A percentile compares a stretch with the other conserved stretches of the same genome.
phyloP scores from a whole-genome alignment of 30 jellyfish, hydroid and myxozoan genomes.

The Pelagia noctiluca region DNA sequence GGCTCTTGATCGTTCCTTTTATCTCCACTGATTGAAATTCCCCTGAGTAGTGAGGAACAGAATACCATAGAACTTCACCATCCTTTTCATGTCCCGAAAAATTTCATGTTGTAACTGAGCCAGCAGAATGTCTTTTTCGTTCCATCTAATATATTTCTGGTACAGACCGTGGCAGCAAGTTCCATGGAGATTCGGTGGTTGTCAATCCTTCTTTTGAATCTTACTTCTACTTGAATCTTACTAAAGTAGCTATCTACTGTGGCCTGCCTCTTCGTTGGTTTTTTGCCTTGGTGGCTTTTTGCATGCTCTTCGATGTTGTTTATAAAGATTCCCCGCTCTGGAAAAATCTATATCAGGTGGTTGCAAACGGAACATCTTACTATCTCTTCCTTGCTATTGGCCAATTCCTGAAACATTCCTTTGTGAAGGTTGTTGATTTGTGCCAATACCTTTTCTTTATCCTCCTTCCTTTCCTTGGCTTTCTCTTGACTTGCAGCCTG shows the following conservation, averaged over 20 bases:
- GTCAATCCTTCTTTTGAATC: constrained; percentile 25
- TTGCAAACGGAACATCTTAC: constrained; percentile 25
- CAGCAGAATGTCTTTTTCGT: constrained; percentile 15
- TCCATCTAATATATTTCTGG: constrained; percentile 22
- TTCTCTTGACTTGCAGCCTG: constrained; percentile 7
- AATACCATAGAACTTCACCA: not conserved
- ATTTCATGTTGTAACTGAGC: not conserved
- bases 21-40: not conserved
- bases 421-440: constrained; percentile 26
- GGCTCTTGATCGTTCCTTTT: constrained; percentile 2
- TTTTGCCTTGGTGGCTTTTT: not conserved
- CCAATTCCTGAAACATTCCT: constrained; percentile 20
- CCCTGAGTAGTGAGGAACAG: constrained; percentile 1
- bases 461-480: not conserved
- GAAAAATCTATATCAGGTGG: not conserved
- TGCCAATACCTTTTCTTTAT: constrained; percentile 15
- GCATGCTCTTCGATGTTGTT: constrained; percentile 2
- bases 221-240: constrained; percentile 6
- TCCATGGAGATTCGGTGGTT: constrained; percentile 28
- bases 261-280: constrained; percentile 11
- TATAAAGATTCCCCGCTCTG: not conserved
- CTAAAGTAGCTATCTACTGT: constrained; percentile 29
- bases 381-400: constrained; percentile 41
- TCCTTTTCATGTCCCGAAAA: not conserved
- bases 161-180: constrained; percentile 41